phyloP scores from a whole-genome alignment of 2,888 invertebrate species.

The Agonopterix arenella region DNA sequence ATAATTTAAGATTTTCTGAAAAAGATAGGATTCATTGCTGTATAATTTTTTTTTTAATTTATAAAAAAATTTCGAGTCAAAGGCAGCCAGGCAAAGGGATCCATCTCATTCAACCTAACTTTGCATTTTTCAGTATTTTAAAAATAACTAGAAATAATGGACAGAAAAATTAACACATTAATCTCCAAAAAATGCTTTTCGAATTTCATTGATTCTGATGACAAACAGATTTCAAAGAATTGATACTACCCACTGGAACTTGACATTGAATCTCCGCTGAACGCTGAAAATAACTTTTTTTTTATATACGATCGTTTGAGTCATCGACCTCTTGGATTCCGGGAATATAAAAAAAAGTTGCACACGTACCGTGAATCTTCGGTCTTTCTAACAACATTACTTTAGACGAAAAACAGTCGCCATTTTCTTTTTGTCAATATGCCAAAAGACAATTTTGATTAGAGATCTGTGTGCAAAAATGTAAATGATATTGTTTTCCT shows the following conservation, averaged over 20 bases:
- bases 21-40: too few species aligned
- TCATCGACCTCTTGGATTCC: conserved; percentile 13
- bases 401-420: conserved; percentile 17
- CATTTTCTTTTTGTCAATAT: conserved; percentile 23
- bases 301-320: conserved; percentile 11
- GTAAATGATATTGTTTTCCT: too few species aligned
- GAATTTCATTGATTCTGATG: neutral
- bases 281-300: conserved; percentile 14
- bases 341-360: conserved; percentile 2
- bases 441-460: conserved; percentile 27
- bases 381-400: conserved; percentile 6
- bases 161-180: too few species aligned
- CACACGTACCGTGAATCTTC: conserved; percentile 9
- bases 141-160: too few species aligned
- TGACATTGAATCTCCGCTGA: conserved; percentile 15
- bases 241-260: conserved; percentile 1
- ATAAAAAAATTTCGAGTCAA: too few species aligned
- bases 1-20: too few species aligned
- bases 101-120: too few species aligned
- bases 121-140: too few species aligned
- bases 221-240: neutral
- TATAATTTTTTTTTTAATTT: too few species aligned
- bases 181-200: too few species aligned
- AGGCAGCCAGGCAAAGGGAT: too few species aligned
- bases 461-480: conserved; percentile 12